Base-by-base conservation (phyloP, 2,888 invertebrate genomes). In the Didymodactylos carnosus region DNA sequence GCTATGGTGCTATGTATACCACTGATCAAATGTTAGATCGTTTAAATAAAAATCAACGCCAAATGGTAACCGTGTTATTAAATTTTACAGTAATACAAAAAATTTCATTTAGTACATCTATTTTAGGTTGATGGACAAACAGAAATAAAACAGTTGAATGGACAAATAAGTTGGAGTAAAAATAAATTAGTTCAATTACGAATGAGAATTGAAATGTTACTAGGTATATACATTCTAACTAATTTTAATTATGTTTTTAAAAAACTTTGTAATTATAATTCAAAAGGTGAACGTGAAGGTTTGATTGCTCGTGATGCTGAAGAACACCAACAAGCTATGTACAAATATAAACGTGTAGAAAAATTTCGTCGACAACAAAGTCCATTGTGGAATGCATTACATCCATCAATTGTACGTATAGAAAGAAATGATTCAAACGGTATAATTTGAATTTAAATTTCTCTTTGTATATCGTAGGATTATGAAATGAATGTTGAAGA, bases 401-500 rank as follows among this genome's bases (percentile, higher is more conserved):
- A 80, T 69, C 81, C 81, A 13, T 76, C 78, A 49, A 78, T 78
- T 8, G 82, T 81, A 77, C 76, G 79, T 77, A 23, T 6, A 13
- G n/a, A n/a, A n/a, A n/a, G n/a, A n/a, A n/a, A n/a, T n/a, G n/a
- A n/a, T n/a, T n/a, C n/a, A n/a, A n/a, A n/a, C n/a, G 11, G n/a
- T 35, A 29, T 7, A 25, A 25, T 8, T 51, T 1, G 6, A 11
- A 16, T 46, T 16, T 2, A 11, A 25, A 25, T 29, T 16, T 16
- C 29, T 53, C 1, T 1, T 53, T 53, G 2, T 11, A 19, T 19
- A 35, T n/a, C 76, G 3, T 75, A 82, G 82, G 80, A 82, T 73
- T 74, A 77, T 19, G 81, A 82, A 77, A 80, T 83, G 80, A 81
- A 81, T 73, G 73, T 81, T 29, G 78, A 79, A 14, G 81, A 82